Percentiles rank a stretch among this genome's conserved stretches.
phyloP scores from a whole-genome alignment of 2,888 invertebrate species.

The Notodonta ziczac region DNA sequence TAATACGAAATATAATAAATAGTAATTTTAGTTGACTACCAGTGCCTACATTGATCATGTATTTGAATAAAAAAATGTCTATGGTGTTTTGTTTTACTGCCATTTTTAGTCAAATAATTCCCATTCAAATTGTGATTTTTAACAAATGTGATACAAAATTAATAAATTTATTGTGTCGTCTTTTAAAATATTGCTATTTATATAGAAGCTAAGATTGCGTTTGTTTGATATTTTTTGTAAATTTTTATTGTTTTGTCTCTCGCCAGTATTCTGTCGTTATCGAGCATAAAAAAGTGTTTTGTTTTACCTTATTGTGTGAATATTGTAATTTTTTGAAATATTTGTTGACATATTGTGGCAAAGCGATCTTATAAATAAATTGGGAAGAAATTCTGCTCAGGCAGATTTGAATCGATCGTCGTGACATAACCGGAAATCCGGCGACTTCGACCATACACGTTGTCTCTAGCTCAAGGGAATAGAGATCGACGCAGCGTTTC shows the following conservation, averaged over 20 bases:
- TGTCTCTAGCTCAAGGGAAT: conserved; percentile 80
- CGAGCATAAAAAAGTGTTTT: conserved; percentile 30
- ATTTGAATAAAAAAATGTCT: conserved; percentile 56
- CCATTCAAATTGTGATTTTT: conserved; percentile 72
- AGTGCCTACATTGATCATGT: conserved; percentile 24
- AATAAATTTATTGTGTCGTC: conserved; percentile 73
- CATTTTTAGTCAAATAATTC: conserved; percentile 81
- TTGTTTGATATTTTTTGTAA: conserved; percentile 31
- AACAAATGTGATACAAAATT: conserved; percentile 61
- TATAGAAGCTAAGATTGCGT: conserved; percentile 48
- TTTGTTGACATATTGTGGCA: conserved; percentile 11
- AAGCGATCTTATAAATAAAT: conserved; percentile 23
- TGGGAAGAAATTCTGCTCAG: conserved; percentile 32
- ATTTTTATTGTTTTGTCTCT: conserved; percentile 31
- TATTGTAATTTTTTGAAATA: conserved; percentile 29
- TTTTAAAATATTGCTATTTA: conserved; percentile 62
- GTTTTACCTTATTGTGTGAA: conserved; percentile 29
- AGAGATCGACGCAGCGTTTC: conserved; percentile 80
- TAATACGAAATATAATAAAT: background rate
- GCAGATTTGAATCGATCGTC: conserved; percentile 58
- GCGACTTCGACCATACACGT: conserved; percentile 78
- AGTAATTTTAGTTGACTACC: conserved; percentile 15
- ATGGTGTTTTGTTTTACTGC: conserved; percentile 73
- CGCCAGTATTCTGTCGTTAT: conserved; percentile 32
- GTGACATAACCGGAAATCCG: conserved; percentile 76